Evolutionary conservation across 2,113 vertebrate genomes (phyloP), one percentile per base, ranked within the genome.

Genomic region (Vulpes ferrilata): DNA sequence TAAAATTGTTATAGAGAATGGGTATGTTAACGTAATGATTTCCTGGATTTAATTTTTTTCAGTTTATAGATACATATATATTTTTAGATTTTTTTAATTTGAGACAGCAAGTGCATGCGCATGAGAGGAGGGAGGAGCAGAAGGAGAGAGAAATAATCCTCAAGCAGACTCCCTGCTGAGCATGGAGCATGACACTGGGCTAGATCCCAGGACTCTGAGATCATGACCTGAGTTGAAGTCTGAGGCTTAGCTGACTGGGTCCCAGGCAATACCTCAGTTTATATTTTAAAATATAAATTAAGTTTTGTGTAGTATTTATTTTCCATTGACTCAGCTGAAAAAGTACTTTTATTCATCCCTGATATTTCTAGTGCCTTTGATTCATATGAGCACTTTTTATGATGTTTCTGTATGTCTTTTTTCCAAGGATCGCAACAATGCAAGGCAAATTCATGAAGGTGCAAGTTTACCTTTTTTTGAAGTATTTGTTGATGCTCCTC

Each of bases 401-500:
- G 3, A 43, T 35, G 3, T 51, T 88, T 88, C 60, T 76, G 2
- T 65, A 0, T n/a, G 1, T 22, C 48, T 78, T 82, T 48, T 80
- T 93, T 92, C 69, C 30, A 89, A 99, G 99, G 99, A 99, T 98
- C 99, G 99, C 53, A 98, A 99, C 90, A 99, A 99, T 11, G 99
- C 99, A 43, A 99, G 99, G 94, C 99, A 98, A 96, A 99, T 99
- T 97, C 99, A 99, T 0, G 99, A 99, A 98, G 99, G 99, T 1
- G 99, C 99, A 12, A 99, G 99, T 30, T 98, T 99, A 91, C 99
- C 99, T 7, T 99, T 99, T 97, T 99, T 99, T 94, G 99, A 99
- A 98, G 99, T 99, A 22, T 99, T 99, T 98, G 99, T 99, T 65
- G 99, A 99, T 79, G 99, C 99, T 38, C 99, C 99, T 0, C 97